A percentile compares a stretch with the other conserved stretches of the same genome.
These are phyloP conservation scores for Polymixis lichenea DNA, from an alignment of 2,888 invertebrate species.

Conservation along the genomic window DNA sequence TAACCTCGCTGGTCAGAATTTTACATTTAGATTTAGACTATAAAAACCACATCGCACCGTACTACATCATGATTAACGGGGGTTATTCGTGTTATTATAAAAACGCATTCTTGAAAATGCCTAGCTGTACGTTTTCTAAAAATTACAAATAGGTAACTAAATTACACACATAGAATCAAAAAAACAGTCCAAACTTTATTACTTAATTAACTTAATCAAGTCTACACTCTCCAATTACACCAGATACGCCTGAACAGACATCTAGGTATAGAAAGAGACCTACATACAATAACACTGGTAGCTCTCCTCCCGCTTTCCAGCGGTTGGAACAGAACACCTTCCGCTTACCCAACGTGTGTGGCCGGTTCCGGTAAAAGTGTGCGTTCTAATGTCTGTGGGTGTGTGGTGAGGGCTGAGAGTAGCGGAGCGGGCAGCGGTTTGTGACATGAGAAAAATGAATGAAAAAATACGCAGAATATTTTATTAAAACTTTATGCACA, in stretches of 20 bases:
- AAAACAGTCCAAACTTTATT: background rate
- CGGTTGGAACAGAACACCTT: conserved; percentile 40
- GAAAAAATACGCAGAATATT: background rate
- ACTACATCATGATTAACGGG: too few relatives aligned
- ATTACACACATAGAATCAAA: too few relatives aligned
- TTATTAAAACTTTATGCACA: too few relatives aligned
- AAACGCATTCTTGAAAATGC: too few relatives aligned
- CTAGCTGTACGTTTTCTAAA: too few relatives aligned
- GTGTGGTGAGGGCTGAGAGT: conserved; percentile 2
- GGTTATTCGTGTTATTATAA: too few relatives aligned
- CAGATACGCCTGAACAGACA: background rate
- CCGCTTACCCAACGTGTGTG: conserved; percentile 38
- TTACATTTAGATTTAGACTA: too few relatives aligned
- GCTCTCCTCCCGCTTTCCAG: conserved; percentile 17
- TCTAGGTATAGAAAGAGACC: background rate
- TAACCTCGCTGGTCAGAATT: too few relatives aligned
- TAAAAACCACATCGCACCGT: too few relatives aligned
- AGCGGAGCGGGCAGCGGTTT: conserved; percentile 41
- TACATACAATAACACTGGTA: too few relatives aligned
- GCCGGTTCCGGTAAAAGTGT: conserved; percentile 64
- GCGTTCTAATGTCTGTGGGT: conserved; percentile 56
- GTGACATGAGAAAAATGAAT: background rate
- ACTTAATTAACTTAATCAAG: background rate
- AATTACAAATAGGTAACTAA: too few relatives aligned
- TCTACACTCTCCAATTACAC: background rate